Evolutionary conservation across 2,113 vertebrate genomes (phyloP).

Genomic region (Hyla sarda): DNA sequence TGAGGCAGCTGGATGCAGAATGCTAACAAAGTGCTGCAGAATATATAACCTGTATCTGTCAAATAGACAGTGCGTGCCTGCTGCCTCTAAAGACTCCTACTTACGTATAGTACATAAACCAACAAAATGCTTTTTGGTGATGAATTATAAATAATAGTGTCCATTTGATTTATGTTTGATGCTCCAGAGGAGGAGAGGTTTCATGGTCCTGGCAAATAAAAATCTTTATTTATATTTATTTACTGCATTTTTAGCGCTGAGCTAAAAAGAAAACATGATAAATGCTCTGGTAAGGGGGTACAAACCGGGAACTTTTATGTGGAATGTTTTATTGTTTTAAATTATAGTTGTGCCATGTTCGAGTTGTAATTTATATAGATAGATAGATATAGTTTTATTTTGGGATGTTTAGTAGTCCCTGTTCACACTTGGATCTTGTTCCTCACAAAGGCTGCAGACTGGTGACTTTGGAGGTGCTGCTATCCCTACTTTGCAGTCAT

Average conservation of each 20-base stretch:
- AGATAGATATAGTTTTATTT: no score
- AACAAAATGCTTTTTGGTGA: background rate
- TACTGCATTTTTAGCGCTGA: background rate
- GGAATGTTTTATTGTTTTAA: no score
- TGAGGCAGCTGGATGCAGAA: background rate
- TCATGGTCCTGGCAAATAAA: background rate
- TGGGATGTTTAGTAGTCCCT: no score
- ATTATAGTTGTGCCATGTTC: no score
- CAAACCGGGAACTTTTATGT: no score
- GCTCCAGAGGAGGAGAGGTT: background rate
- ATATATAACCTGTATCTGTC: background rate
- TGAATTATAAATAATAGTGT: background rate
- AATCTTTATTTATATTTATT: conserved; percentile 18
- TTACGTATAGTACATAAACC: background rate
- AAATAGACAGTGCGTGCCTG: background rate
- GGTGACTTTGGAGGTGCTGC: no score
- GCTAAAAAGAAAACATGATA: no score
- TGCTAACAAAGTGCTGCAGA: background rate
- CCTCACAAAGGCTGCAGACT: no score
- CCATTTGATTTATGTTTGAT: background rate
- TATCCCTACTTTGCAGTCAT: no score
- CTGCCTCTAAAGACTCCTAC: background rate
- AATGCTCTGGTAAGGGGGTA: no score
- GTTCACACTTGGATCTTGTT: no score
- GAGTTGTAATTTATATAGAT: no score